phyloP scores from a whole-genome alignment of 1,140 invertebrate genomes.

The Zaprionus capensis region DNA sequence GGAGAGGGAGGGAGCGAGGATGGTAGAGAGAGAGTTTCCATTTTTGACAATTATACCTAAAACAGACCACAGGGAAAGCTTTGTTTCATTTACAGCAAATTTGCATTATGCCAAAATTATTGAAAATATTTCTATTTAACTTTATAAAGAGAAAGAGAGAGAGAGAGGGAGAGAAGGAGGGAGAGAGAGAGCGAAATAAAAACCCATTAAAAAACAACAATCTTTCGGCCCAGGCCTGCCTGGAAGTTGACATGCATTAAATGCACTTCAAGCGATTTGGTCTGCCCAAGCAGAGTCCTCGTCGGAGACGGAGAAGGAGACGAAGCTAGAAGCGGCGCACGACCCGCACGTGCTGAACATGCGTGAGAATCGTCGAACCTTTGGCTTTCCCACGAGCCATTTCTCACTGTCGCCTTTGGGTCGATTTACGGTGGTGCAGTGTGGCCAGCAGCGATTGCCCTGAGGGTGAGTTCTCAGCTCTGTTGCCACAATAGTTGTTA shows the following conservation, averaged over 20 bases:
- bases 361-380: constrained; percentile 81
- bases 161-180: not conserved
- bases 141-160: not conserved
- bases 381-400: constrained; percentile 83
- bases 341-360: constrained; percentile 82
- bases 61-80: not conserved
- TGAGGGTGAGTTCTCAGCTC: constrained; percentile 32
- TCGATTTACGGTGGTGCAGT: constrained; percentile 10
- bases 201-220: constrained; percentile 68
- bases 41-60: constrained; percentile 11
- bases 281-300: constrained; percentile 24
- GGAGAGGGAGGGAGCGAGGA: not conserved
- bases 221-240: constrained; percentile 28
- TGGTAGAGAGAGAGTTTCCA: constrained; percentile 12
- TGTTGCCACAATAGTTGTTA: constrained; percentile 12
- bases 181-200: constrained; percentile 17
- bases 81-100: constrained; percentile 9
- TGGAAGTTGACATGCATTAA: constrained; percentile 66
- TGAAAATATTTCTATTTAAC: not conserved
- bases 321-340: constrained; percentile 52
- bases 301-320: not conserved
- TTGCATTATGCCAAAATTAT: not conserved
- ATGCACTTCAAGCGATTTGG: constrained; percentile 74
- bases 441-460: not conserved
- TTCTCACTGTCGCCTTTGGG: constrained; percentile 31